phyloP scores from a whole-genome alignment of 2,113 vertebrate genomes.

The Mixornis gularis region DNA sequence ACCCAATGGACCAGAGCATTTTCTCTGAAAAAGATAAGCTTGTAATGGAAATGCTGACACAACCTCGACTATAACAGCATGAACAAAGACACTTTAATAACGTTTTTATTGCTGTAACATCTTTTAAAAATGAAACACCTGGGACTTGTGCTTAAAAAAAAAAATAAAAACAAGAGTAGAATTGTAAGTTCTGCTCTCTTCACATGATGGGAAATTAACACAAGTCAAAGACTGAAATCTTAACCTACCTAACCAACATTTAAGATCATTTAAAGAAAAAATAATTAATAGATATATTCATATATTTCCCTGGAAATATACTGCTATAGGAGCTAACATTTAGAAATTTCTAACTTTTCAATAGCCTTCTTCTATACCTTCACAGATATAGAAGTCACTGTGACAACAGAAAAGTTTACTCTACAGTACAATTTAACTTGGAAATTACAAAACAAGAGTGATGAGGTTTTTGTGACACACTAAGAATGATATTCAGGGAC shows the following conservation, averaged over 20 bases:
- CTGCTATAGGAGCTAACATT: neutral
- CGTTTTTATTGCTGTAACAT: slow-evolving; percentile 61
- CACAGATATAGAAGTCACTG: neutral
- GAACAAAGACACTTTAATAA: slow-evolving; percentile 63
- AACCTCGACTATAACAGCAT: slow-evolving; percentile 46
- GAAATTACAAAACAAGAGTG: neutral
- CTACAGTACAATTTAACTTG: neutral
- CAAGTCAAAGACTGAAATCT: neutral
- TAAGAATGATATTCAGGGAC: neutral
- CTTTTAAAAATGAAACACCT: slow-evolving; percentile 62
- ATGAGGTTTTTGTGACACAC: neutral
- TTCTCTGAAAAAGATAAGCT: slow-evolving; percentile 50
- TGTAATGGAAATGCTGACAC: slow-evolving; percentile 61
- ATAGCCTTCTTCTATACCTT: neutral
- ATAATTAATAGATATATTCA: neutral
- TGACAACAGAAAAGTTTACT: neutral
- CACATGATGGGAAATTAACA: neutral
- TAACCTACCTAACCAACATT: neutral
- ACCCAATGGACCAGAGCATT: slow-evolving; percentile 51
- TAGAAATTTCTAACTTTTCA: neutral
- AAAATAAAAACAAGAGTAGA: slow-evolving; percentile 8
- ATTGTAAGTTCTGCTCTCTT: neutral
- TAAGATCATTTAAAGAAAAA: neutral
- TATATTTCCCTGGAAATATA: neutral
- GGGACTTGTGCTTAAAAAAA: slow-evolving; percentile 38